These are phyloP conservation scores for Perca fluviatilis DNA, from an alignment of 2,113 vertebrate genomes.

Conservation along the genomic window DNA sequence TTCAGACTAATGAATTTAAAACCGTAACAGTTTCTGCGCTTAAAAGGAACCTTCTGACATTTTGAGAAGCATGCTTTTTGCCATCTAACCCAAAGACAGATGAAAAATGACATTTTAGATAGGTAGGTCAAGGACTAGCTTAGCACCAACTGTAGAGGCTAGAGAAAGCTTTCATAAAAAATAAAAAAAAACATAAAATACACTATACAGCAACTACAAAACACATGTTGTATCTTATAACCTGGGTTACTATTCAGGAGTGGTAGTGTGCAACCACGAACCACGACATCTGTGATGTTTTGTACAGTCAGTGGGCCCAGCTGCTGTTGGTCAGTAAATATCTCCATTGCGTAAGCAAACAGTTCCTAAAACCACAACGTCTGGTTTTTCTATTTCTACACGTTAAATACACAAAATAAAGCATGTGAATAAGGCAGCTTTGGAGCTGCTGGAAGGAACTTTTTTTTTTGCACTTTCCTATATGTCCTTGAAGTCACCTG, in stretches of 20 bases:
- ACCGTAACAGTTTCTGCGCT: conserved; percentile 4
- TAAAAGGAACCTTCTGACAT: background rate
- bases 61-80: background rate
- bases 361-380: conserved; percentile 56
- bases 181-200: background rate
- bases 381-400: conserved; percentile 57
- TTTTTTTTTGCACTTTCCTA: conserved; percentile 16
- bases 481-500: conserved; percentile 27
- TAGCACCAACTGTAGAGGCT: background rate
- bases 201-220: background rate
- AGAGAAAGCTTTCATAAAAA: background rate
- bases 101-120: background rate
- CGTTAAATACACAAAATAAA: conserved; percentile 49
- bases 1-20: conserved; percentile 20
- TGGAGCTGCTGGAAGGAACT: background rate
- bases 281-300: conserved; percentile 28
- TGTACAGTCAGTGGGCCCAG: conserved; percentile 36
- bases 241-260: background rate
- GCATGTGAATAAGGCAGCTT: conserved; percentile 28
- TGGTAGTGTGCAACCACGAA: conserved; percentile 1
- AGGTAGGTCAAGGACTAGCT: background rate
- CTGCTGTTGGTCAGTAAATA: conserved; percentile 59
- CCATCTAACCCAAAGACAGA: conserved; percentile 4
- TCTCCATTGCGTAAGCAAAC: conserved; percentile 45
- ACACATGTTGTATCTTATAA: conserved; percentile 4